Percentiles rank a stretch among this genome's conserved stretches.
Conservation (phyloP, 1,140 invertebrate genomes). For the Orchesella cincta region DNA sequence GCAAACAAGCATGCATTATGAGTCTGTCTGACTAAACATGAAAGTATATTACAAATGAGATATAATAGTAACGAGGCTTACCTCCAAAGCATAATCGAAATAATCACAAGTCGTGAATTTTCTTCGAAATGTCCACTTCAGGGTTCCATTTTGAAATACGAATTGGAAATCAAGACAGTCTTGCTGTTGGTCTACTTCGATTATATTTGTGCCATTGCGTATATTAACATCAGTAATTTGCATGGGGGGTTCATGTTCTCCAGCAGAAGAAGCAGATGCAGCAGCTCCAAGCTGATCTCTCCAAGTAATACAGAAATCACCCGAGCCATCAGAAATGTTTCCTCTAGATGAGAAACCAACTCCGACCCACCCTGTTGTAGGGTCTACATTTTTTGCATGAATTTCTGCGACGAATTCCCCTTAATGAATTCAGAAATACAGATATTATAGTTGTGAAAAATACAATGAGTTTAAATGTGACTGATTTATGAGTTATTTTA, state of each 20-base stretch:
- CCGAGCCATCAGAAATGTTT: slow-evolving; percentile 47
- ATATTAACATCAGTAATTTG: slow-evolving; percentile 43
- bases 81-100: slow-evolving; percentile 84
- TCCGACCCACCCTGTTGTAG: slow-evolving; percentile 40
- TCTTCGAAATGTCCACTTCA: slow-evolving; percentile 73
- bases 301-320: slow-evolving; percentile 47
- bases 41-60: too few species aligned
- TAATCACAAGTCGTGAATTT: slow-evolving; percentile 90
- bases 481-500: neutral
- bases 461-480: neutral
- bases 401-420: slow-evolving; percentile 48
- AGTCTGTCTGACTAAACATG: neutral
- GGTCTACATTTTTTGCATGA: slow-evolving; percentile 41
- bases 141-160: slow-evolving; percentile 58
- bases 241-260: slow-evolving; percentile 23
- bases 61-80: slow-evolving; percentile 54
- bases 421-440: slow-evolving; percentile 28
- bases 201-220: slow-evolving; percentile 35
- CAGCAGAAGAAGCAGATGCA: neutral
- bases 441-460: neutral
- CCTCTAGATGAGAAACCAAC: slow-evolving; percentile 48
- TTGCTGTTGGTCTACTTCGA: slow-evolving; percentile 62
- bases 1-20: neutral
- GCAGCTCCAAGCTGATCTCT: slow-evolving; percentile 33
- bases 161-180: slow-evolving; percentile 74